Conservation (phyloP, 2,113 vertebrate genomes). For the Piprites chloris region DNA sequence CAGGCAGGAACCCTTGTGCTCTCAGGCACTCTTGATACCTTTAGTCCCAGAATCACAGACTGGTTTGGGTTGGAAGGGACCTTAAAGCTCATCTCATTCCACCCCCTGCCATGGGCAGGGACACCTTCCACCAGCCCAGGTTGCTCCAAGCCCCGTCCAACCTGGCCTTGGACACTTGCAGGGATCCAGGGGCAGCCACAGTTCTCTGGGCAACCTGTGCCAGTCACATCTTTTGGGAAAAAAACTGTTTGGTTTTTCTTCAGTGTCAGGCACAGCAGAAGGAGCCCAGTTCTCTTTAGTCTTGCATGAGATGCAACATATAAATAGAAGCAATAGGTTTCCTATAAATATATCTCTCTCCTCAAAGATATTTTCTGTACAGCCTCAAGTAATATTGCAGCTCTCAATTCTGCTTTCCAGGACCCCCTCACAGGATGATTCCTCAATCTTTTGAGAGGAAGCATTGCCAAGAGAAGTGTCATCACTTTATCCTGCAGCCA, state of each 20-base stretch:
- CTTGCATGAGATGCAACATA: not conserved
- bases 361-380: not conserved
- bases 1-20: not conserved
- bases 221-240: not conserved
- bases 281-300: not conserved
- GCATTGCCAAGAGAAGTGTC: not conserved
- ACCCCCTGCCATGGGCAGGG: not conserved
- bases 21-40: not conserved
- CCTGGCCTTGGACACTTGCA: not conserved
- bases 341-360: not conserved
- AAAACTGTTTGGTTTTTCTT: not conserved
- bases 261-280: not conserved
- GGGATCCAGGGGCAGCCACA: not conserved
- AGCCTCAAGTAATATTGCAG: not conserved
- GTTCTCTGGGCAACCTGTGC: not conserved
- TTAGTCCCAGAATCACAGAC: not conserved
- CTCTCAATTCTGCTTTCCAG: not conserved
- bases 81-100: not conserved
- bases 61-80: not conserved
- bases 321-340: not conserved
- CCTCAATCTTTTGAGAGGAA: not conserved
- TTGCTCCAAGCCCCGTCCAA: not conserved
- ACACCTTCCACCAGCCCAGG: not conserved
- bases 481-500: not conserved
- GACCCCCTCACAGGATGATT: not conserved